Percentiles rank a stretch among this genome's conserved stretches.
Conservation (phyloP, 2,888 invertebrate genomes). For the Tetramorium bicarinatum region DNA sequence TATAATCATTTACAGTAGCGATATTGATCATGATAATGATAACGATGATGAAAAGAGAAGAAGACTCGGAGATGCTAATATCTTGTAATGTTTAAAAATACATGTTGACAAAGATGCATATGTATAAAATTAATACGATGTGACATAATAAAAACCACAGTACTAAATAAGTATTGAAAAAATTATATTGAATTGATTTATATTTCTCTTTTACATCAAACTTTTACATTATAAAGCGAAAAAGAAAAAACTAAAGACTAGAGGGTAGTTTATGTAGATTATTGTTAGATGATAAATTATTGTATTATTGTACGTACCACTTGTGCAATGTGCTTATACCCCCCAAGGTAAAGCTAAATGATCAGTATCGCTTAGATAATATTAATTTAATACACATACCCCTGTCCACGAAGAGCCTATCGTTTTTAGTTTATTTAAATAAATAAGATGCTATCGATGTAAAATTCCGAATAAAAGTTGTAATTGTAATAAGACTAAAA, state of each 20-base stretch:
- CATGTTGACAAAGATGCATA: constrained; percentile 57
- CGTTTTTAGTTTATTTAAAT: constrained; percentile 64
- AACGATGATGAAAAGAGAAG: constrained; percentile 63
- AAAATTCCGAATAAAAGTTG: constrained; percentile 75
- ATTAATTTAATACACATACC: constrained; percentile 64
- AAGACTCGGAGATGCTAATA: constrained; percentile 67
- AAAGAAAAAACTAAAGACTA: constrained; percentile 35
- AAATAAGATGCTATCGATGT: constrained; percentile 72
- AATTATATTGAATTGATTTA: constrained; percentile 41
- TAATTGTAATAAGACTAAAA: constrained; percentile 79
- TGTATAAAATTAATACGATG: constrained; percentile 47
- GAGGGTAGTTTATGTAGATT: constrained; percentile 57
- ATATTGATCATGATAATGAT: constrained; percentile 47
- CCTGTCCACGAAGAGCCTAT: constrained; percentile 54
- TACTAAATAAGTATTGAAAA: constrained; percentile 29
- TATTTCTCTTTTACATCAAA: constrained; percentile 43
- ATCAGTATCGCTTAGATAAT: constrained; percentile 21
- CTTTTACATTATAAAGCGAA: constrained; percentile 43
- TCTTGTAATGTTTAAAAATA: constrained; percentile 67
- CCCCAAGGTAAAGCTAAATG: constrained; percentile 28
- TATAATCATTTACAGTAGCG: constrained; percentile 51
- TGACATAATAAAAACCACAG: constrained; percentile 24
- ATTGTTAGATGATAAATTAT: constrained; percentile 62
- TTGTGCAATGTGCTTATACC: constrained; percentile 37
- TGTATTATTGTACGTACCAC: constrained; percentile 22